phyloP scores from a whole-genome alignment of 2,888 invertebrate genomes.

The Vesta saturnalis region DNA sequence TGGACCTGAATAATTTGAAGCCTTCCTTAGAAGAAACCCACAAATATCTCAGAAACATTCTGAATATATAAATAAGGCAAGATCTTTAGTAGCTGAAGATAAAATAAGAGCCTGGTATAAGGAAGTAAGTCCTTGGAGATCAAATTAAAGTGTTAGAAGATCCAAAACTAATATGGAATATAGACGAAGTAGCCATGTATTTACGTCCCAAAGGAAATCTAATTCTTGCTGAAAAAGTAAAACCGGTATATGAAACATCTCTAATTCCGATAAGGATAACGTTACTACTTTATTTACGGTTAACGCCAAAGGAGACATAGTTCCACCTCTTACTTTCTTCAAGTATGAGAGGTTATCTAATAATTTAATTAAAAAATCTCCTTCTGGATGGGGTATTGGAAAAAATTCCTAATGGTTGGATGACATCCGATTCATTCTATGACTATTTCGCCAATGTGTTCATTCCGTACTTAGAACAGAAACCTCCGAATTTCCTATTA shows the following conservation, averaged over 20 bases:
- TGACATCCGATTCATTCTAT: constrained; percentile 46
- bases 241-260: constrained; percentile 6
- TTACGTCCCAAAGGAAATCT: too few relatives aligned
- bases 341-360: constrained; percentile 31
- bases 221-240: too few relatives aligned
- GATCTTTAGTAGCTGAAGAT: too few relatives aligned
- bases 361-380: constrained; percentile 22
- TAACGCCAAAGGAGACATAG: constrained; percentile 43
- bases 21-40: too few relatives aligned
- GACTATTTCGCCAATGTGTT: constrained; percentile 46
- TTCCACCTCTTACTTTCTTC: constrained; percentile 40
- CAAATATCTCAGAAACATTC: too few relatives aligned
- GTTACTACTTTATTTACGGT: constrained; percentile 32
- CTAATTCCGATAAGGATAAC: constrained; percentile 32
- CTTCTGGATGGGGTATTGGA: constrained; percentile 47
- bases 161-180: too few relatives aligned
- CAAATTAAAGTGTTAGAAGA: too few relatives aligned
- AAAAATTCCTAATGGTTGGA: constrained; percentile 45
- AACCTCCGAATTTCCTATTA: constrained; percentile 40
- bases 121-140: too few relatives aligned
- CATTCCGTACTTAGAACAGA: constrained; percentile 38
- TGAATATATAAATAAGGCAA: too few relatives aligned
- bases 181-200: too few relatives aligned
- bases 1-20: too few relatives aligned
- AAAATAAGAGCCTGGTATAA: too few relatives aligned